Evolutionary conservation across 1,140 invertebrate genomes (phyloP), one percentile per base, ranked within the genome.

Genomic region (Lysiphlebus fabarum): DNA sequence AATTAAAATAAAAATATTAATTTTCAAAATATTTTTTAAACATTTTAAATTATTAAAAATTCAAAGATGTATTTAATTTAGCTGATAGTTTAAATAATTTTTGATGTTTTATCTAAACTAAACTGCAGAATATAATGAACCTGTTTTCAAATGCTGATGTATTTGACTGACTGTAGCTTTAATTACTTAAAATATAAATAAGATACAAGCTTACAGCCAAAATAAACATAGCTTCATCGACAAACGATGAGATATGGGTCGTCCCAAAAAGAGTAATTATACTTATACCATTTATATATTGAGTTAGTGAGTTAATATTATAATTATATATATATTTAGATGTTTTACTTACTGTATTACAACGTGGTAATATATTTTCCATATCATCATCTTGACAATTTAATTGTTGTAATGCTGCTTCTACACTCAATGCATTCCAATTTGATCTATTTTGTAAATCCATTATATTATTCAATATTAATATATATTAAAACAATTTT

Each of bases 371-470:
- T 6, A 64, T 53, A 47, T 65, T 67, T 14, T 71, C 69, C 6
- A 14, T 48, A 6, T 51, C 62, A 9, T 68, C 69, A 7, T 61
- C 68, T 9, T 76, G 72, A 50, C 65, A 64, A 48, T 34, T 62
- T 56, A 73, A 76, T 7, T 73, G 67, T 51, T 78, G 75, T 53
- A 79, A 45, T 11, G 78, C 77, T 7, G 74, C 73, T 51, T 79
- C 77, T 7, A 80, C 68, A 61, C 69, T 79, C 40, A 81, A 59
- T 14, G 73, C 71, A 56, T 80, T 79, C 79, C 79, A 81, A 63
- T 70, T 79, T 3, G 79, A 80, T 76, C 77, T 76, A 64, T 76
- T 75, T 62, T 77, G 75, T 14, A 62, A n/a, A 48, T 80, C 78
- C 76, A 80, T 78, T n/a, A 33, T 5, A 9, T 34, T 49, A 34